Percentiles rank a stretch among this genome's conserved stretches.
These are phyloP conservation scores for Aleadryas rufinucha DNA, from an alignment of 2,113 vertebrate species.

Conservation along the genomic window DNA sequence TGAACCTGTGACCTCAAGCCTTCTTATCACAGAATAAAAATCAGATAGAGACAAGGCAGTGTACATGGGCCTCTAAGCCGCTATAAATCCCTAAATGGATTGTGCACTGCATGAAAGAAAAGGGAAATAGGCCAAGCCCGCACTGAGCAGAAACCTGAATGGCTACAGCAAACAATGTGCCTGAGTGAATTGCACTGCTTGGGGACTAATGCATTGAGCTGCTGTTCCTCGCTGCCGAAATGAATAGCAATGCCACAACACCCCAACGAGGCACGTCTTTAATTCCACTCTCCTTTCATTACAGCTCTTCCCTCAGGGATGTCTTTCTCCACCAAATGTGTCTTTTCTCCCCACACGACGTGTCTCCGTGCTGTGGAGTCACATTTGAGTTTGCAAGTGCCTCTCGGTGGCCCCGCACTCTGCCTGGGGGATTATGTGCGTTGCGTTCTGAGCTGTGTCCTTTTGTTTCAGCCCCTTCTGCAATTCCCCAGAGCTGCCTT, in stretches of 20 bases:
- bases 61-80: slow-evolving; percentile 44
- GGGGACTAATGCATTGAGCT: not conserved
- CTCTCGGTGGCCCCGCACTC: not conserved
- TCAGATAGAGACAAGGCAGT: slow-evolving; percentile 43
- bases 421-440: not conserved
- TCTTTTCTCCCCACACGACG: not conserved
- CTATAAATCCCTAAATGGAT: slow-evolving; percentile 69
- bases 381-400: not conserved
- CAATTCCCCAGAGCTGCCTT: not conserved
- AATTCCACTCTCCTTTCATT: not conserved
- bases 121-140: slow-evolving; percentile 52
- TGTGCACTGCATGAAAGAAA: slow-evolving; percentile 31
- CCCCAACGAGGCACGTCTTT: not conserved
- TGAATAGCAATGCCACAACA: not conserved
- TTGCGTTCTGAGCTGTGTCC: slow-evolving; percentile 7
- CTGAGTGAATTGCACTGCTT: not conserved
- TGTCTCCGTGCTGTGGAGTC: not conserved
- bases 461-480: not conserved
- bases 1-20: slow-evolving; percentile 5
- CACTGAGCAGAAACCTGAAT: slow-evolving; percentile 21
- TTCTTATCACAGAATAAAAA: slow-evolving; percentile 55
- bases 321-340: not conserved
- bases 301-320: not conserved
- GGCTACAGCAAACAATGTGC: slow-evolving; percentile 15
- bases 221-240: not conserved